Percentiles rank a stretch among this genome's conserved stretches.
These are phyloP conservation scores for Micropterix aruncella DNA, from an alignment of 2,888 invertebrate species.

Conservation along the genomic window DNA sequence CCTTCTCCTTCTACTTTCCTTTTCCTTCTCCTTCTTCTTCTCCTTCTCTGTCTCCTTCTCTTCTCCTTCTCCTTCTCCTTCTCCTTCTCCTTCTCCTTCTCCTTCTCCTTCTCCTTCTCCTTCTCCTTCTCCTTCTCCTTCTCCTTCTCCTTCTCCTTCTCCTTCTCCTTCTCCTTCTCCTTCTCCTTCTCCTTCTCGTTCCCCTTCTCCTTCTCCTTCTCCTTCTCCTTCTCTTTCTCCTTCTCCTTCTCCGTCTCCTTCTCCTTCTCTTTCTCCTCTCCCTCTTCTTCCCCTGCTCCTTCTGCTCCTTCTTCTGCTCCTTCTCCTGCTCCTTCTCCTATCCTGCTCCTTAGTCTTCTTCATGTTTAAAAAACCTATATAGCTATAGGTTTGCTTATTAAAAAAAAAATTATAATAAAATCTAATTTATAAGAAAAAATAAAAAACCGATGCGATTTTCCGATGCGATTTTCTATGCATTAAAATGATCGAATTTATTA, in stretches of 20 bases:
- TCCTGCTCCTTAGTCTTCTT: too few species aligned
- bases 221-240: slow-evolving; percentile 7
- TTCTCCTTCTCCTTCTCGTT: slow-evolving; percentile 7
- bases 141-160: slow-evolving; percentile 14
- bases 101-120: slow-evolving; percentile 15
- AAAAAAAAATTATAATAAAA: too few species aligned
- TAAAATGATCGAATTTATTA: too few species aligned
- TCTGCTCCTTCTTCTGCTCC: too few species aligned
- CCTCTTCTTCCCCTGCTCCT: background rate
- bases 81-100: slow-evolving; percentile 4
- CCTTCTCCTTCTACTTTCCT: slow-evolving; percentile 2
- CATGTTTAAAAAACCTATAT: too few species aligned
- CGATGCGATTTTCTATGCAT: too few species aligned
- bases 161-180: slow-evolving; percentile 13
- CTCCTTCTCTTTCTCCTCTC: background rate
- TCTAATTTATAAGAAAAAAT: too few species aligned
- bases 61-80: slow-evolving; percentile 3
- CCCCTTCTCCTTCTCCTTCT: background rate
- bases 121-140: slow-evolving; percentile 11
- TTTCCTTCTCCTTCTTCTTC: background rate
- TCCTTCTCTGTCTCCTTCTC: background rate
- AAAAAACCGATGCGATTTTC: too few species aligned
- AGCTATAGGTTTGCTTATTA: too few species aligned
- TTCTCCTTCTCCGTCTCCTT: background rate
- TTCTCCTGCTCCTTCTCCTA: too few species aligned